phyloP scores from a whole-genome alignment of 2,797 vertebrate genomes.

The Hydrocynus forskahlii region DNA sequence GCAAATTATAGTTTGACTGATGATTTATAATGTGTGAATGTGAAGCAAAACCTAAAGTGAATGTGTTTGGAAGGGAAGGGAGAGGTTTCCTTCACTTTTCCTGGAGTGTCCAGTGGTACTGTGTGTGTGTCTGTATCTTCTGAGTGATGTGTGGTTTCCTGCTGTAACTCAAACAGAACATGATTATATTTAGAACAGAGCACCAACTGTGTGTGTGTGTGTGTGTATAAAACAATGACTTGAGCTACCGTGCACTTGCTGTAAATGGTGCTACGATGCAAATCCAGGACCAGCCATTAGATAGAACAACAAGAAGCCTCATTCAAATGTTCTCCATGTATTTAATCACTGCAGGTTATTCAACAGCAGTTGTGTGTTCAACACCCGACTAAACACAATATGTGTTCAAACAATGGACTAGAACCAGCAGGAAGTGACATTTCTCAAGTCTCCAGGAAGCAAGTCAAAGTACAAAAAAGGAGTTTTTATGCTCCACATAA shows the following conservation, averaged over 20 bases:
- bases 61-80: conserved; percentile 23
- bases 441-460: neutral
- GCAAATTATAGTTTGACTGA: neutral
- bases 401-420: conserved; percentile 1
- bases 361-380: neutral
- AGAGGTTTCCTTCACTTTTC: conserved; percentile 43
- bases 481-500: neutral
- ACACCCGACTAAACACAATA: neutral
- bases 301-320: neutral
- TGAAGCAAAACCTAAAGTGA: neutral
- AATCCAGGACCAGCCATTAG: conserved; percentile 9
- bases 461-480: neutral
- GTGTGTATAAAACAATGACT: conserved; percentile 2
- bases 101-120: conserved; percentile 21
- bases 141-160: conserved; percentile 41
- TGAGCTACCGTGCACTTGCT: neutral
- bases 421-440: neutral
- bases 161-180: neutral
- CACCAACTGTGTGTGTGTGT: neutral
- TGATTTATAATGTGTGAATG: neutral
- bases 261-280: neutral
- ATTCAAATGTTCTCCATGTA: neutral
- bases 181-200: neutral
- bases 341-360: neutral
- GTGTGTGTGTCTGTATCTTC: conserved; percentile 8